Evolutionary conservation across 2,113 vertebrate genomes (phyloP), one percentile per base, ranked within the genome.

Genomic region (Crotalus helleri): DNA sequence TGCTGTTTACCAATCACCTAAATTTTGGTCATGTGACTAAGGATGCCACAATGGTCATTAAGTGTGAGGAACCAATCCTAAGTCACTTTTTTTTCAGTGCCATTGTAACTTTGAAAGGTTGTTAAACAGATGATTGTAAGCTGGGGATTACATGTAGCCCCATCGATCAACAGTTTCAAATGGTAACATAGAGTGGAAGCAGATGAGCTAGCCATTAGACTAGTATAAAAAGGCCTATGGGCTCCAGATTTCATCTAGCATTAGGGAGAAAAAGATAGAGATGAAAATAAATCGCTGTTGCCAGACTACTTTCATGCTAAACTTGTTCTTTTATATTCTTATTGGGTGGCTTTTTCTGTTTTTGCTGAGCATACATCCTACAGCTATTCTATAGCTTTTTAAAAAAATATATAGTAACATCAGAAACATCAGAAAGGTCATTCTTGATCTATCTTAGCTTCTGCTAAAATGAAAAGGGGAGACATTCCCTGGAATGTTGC

Each of bases 251-350:
- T 44, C 29, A 55, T 58, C 24, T 24, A 91, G 64, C 15, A 39
- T 58, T 2, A 57, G 39, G 88, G 21, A 90, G 46, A 19, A 8
- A 90, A 49, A 46, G 4, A 61, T 44, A 85, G 33, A 57, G 13
- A 26, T 85, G 6, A 44, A 57, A 12, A 46, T 85, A 55, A 85
- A 39, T 12, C 8, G 24, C 46, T 59, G 15, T 29, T 39, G 33
- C n/a, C 33, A 85, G 39, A 85, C 55, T 58, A 19, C 44, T 91
- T 29, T 7, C 29, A 49, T 94, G 4, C 19, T 93, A 93, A 58
- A 51, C 93, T 55, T 3, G 1, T 69, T 85, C 87, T 89, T 95
- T 58, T 12, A 21, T 94, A 92, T 93, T 94, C 86, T 95, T 8
- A 81, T 4, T 2, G 90, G 49, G 3, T 91, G 1, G 86, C 93